Percentiles rank a stretch among this genome's conserved stretches.
phyloP scores from a whole-genome alignment of 1,140 invertebrate species.

The Dolichoris vasculosae region DNA sequence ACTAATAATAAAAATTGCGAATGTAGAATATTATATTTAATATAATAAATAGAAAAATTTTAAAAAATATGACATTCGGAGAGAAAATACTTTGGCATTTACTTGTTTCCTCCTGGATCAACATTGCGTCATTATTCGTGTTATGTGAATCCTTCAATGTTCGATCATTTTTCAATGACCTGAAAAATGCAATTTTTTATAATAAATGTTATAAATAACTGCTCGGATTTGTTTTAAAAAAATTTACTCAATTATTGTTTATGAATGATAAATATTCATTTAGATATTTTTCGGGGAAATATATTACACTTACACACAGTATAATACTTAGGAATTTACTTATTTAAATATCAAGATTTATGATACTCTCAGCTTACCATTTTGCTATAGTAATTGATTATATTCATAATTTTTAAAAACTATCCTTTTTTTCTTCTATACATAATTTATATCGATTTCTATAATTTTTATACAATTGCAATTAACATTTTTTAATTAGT shows the following conservation, averaged over 20 bases:
- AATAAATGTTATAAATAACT: neutral
- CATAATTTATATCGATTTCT: no score
- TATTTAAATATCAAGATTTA: no score
- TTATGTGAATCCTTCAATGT: slow-evolving; percentile 36
- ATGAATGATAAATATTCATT: no score
- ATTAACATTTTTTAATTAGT: no score
- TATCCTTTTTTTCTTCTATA: no score
- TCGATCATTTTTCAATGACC: slow-evolving; percentile 33
- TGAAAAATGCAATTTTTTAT: slow-evolving; percentile 17
- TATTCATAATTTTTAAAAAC: no score
- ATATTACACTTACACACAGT: no score
- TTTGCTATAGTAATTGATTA: no score
- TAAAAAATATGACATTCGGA: neutral
- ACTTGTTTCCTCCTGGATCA: slow-evolving; percentile 29
- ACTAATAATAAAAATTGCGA: neutral
- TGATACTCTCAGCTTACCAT: no score
- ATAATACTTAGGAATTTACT: no score
- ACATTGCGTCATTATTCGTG: neutral
- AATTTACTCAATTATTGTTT: neutral
- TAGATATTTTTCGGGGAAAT: no score
- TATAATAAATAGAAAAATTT: neutral
- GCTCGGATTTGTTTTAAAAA: neutral
- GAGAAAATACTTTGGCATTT: slow-evolving; percentile 9
- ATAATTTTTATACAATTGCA: no score
- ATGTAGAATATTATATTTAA: neutral